These are phyloP conservation scores for Manis crassicaudata DNA, from an alignment of 2,797 vertebrate genomes.

Conservation along the genomic window DNA sequence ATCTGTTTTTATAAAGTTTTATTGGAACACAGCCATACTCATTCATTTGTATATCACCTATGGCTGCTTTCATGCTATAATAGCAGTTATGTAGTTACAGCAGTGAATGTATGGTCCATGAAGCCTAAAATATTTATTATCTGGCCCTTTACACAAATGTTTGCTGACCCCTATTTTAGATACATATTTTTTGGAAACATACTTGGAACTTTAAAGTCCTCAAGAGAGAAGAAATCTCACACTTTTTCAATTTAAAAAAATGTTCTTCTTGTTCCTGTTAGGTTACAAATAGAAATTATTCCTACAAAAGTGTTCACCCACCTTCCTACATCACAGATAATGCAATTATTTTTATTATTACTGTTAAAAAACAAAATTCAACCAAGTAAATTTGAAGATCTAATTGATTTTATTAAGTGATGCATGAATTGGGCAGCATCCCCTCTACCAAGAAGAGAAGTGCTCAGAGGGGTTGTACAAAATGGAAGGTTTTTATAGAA, in stretches of 20 bases:
- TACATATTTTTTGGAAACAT: neutral
- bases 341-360: too few species aligned
- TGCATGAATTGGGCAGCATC: too few species aligned
- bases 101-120: neutral
- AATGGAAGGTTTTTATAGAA: too few species aligned
- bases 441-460: too few species aligned
- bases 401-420: too few species aligned
- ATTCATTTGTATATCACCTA: neutral
- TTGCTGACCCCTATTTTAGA: neutral
- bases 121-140: neutral
- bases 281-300: too few species aligned
- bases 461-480: too few species aligned
- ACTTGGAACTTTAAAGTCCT: neutral
- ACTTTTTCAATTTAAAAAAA: neutral
- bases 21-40: neutral
- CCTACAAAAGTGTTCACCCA: too few species aligned
- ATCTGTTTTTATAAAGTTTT: constrained; percentile 40
- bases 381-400: too few species aligned
- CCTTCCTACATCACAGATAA: too few species aligned
- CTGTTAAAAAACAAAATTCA: too few species aligned
- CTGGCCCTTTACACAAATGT: neutral
- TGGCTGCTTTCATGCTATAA: neutral
- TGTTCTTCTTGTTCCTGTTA: too few species aligned
- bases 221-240: neutral
- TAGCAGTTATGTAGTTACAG: neutral